Conservation (phyloP, 2,797 vertebrate genomes). For the Myiotriccus ornatus region DNA sequence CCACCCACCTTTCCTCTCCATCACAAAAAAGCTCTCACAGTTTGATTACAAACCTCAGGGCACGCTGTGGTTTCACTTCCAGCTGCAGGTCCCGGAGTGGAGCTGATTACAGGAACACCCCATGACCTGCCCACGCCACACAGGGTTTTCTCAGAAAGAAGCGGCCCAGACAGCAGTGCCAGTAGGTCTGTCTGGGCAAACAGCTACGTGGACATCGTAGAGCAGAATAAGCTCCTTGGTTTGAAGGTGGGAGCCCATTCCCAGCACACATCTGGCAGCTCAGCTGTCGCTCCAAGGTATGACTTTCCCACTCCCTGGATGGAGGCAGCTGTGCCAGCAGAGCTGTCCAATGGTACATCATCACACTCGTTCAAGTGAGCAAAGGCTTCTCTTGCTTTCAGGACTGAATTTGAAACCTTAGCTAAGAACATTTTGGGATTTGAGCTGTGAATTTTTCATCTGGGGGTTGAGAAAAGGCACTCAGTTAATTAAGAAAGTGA, state of each 20-base stretch:
- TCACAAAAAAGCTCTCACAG: not conserved
- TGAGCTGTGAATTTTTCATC: not conserved
- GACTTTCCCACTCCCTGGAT: not conserved
- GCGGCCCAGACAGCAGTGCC: not conserved
- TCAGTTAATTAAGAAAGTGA: not conserved
- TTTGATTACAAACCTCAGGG: not conserved
- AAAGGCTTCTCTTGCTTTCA: not conserved
- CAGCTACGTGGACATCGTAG: fast-evolving
- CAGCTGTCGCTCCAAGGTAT: not conserved
- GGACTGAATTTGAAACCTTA: not conserved
- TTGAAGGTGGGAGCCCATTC: not conserved
- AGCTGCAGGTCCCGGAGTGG: not conserved
- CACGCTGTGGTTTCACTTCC: conserved; percentile 1
- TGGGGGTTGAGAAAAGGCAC: not conserved
- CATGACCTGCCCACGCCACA: not conserved
- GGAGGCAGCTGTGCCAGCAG: not conserved
- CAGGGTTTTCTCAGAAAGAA: conserved; percentile 28
- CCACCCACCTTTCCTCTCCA: conserved; percentile 23
- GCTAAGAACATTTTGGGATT: not conserved
- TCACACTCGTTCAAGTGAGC: not conserved
- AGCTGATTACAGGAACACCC: conserved; percentile 25
- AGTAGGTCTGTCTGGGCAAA: not conserved
- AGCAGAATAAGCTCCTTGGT: not conserved
- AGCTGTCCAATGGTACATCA: not conserved
- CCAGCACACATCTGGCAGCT: not conserved